Evolutionary conservation across 2,888 invertebrate genomes (phyloP).

Genomic region (Caenorhabditis becei): DNA sequence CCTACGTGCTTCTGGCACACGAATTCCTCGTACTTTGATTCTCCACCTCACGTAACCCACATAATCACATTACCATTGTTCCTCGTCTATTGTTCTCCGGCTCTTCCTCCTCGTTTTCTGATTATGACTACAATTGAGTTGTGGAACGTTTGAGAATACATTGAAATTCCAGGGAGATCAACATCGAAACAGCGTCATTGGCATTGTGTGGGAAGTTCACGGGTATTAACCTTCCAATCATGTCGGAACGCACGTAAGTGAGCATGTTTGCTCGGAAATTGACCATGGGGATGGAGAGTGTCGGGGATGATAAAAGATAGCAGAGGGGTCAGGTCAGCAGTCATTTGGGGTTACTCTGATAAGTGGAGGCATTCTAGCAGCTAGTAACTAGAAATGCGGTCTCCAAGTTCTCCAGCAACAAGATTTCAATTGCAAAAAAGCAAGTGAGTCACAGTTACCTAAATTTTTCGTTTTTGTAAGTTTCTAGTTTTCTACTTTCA

Average conservation of each 20-base stretch:
- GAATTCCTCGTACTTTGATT: not conserved
- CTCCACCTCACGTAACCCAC: constrained; percentile 4
- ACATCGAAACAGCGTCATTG: constrained; percentile 28
- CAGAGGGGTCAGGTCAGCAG: constrained; percentile 9
- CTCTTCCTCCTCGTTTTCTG: constrained; percentile 1
- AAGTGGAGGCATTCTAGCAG: no score
- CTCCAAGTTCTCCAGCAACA: not conserved
- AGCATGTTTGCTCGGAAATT: not conserved
- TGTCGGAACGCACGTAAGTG: constrained; percentile 57
- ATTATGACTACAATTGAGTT: constrained; percentile 15
- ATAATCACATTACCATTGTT: constrained; percentile 18
- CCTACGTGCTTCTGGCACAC: constrained; percentile 10
- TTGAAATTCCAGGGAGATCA: constrained; percentile 29
- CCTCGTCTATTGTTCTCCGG: constrained; percentile 2
- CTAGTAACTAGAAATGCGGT: not conserved
- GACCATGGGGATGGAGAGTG: not conserved
- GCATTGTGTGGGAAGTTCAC: constrained; percentile 43
- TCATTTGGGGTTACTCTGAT: not conserved
- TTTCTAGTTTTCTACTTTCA: no score
- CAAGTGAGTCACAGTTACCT: no score
- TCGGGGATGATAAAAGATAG: constrained; percentile 10
- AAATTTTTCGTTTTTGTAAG: no score
- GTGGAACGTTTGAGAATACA: not conserved
- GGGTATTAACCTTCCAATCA: constrained; percentile 50
- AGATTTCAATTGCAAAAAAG: no score